These are phyloP conservation scores for Helobdella robusta DNA, from an alignment of 2,888 invertebrate genomes.

Conservation along the genomic window DNA sequence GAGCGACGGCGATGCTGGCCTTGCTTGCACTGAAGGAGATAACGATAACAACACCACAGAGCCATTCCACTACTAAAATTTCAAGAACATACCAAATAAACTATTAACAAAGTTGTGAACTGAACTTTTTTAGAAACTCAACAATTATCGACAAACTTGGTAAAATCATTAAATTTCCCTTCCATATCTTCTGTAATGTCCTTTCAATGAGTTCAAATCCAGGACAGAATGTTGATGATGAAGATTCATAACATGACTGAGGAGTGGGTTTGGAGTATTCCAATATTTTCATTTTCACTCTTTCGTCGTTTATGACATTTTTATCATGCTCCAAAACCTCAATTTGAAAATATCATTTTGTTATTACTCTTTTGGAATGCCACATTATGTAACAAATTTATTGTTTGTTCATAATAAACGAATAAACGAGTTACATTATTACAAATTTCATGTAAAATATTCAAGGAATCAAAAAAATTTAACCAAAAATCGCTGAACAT, in stretches of 20 bases:
- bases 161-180: constrained; percentile 46
- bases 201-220: constrained; percentile 49
- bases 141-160: constrained; percentile 51
- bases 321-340: constrained; percentile 45
- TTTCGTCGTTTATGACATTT: constrained; percentile 43
- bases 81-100: not conserved
- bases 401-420: no score
- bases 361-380: not conserved
- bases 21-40: no score
- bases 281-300: constrained; percentile 45
- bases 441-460: no score
- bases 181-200: constrained; percentile 48
- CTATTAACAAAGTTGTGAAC: not conserved
- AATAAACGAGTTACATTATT: no score
- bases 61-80: not conserved
- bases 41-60: no score
- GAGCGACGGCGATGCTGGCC: no score
- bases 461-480: no score
- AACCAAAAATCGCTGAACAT: no score
- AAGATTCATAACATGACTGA: constrained; percentile 44
- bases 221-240: constrained; percentile 18
- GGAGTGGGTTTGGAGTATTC: constrained; percentile 45
- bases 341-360: not conserved
- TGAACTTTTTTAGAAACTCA: no score
- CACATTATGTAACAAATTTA: no score